Base-by-base conservation (phyloP, 2,113 vertebrate genomes). In the Lophius piscatorius region DNA sequence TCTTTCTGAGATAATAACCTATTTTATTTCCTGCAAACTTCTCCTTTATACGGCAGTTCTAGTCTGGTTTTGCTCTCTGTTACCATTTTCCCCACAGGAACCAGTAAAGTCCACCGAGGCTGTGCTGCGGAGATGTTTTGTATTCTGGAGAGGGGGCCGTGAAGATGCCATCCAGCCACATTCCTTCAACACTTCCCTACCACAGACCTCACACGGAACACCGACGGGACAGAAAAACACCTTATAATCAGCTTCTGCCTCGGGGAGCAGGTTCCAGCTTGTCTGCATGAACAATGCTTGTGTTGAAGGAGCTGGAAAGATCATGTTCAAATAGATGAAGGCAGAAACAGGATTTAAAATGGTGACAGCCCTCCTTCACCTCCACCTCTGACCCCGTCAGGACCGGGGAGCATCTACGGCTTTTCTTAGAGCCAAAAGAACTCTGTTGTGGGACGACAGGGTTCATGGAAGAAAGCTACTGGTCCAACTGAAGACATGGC, bases 161-260 rank as follows among this genome's bases (percentile, higher is more conserved):
- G 14, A 12, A 45, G 55, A 23, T 64, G 63, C 66, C 56, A 57
- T 33, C 47, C 47, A 21, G 40, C 42, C 28, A 49, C 78, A 85
- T 83, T 83, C 82, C 69, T 85, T 70, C 35, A 24, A 51, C 44
- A 49, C 70, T 51, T 40, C 39, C 33, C 52, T 40, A 17, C 21
- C 17, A 8, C 22, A 55, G 52, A 80, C 82, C 76, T 70, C 80
- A 63, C 82, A 74, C 75, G 80, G 57, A 41, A 70, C 60, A 41
- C 56, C 51, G 50, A 55, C 39, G 17, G 31, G 49, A 68, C 54
- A 60, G 63, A 70, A 31, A 42, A 41, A 20, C 45, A 54, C 50
- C 66, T 50, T 78, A 12, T 80, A 83, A 86, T 83, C 74, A 84
- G 48, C 44, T 22, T 59, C 24, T 45, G 73, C 44, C 29, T 21